Conservation (phyloP, 1,140 invertebrate genomes). For the Drosophila arawakana region DNA sequence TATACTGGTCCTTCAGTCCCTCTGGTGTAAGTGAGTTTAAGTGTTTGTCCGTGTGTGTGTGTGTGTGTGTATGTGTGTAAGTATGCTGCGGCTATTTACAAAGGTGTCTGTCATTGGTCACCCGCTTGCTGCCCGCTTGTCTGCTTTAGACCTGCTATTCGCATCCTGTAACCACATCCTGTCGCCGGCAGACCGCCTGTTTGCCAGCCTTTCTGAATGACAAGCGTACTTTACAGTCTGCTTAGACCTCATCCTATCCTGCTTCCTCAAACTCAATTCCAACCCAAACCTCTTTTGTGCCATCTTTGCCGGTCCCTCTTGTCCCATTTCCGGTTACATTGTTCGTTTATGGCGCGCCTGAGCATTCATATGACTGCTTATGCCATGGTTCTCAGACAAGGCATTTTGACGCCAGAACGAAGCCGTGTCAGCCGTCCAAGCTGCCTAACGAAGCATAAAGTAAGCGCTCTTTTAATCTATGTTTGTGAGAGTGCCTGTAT, state of each 20-base stretch:
- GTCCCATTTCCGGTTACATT: constrained; percentile 36
- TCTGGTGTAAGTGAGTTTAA: neutral
- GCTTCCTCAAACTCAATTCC: neutral
- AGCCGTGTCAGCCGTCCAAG: constrained; percentile 38
- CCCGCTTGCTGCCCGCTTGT: constrained; percentile 60
- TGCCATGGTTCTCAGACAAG: constrained; percentile 35
- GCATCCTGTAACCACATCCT: constrained; percentile 76
- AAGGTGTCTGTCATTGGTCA: constrained; percentile 80
- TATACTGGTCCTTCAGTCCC: constrained; percentile 41
- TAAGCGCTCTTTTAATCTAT: constrained; percentile 54
- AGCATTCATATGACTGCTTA: constrained; percentile 65
- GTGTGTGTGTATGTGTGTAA: neutral
- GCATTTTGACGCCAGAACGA: constrained; percentile 68
- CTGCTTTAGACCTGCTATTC: constrained; percentile 54
- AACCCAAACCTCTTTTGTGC: neutral
- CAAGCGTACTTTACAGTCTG: constrained; percentile 50
- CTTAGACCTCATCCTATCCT: constrained; percentile 8
- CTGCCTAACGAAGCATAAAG: constrained; percentile 64
- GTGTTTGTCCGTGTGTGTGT: constrained; percentile 9
- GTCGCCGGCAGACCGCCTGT: constrained; percentile 58
- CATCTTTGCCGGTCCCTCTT: neutral
- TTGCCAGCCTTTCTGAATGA: constrained; percentile 28
- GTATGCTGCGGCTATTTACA: constrained; percentile 58
- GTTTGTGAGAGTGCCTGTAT: constrained; percentile 16
- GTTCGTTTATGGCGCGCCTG: constrained; percentile 42